phyloP scores from a whole-genome alignment of 2,113 vertebrate species.

The Pituophis catenifer region DNA sequence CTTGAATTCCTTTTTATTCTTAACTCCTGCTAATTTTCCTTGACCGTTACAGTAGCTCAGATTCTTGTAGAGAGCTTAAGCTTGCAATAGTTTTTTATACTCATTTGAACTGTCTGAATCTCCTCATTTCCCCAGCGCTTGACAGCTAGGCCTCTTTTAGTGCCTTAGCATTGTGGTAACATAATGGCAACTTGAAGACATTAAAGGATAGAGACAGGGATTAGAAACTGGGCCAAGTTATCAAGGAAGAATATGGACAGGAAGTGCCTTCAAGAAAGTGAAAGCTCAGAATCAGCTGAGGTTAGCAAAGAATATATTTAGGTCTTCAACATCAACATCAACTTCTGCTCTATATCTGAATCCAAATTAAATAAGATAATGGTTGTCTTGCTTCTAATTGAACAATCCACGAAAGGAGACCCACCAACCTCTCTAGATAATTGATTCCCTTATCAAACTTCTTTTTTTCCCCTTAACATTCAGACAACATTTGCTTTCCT shows the following conservation, averaged over 20 bases:
- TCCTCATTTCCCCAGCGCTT: background rate
- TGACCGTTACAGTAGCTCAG: background rate
- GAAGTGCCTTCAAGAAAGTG: background rate
- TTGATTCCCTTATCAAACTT: background rate
- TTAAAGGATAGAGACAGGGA: background rate
- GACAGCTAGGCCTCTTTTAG: background rate
- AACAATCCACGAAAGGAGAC: background rate
- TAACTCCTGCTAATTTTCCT: background rate
- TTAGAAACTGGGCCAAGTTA: background rate
- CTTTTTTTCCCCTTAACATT: accelerated
- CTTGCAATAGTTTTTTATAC: background rate
- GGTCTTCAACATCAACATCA: background rate
- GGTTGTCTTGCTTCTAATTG: background rate
- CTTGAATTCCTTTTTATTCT: background rate
- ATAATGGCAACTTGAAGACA: background rate
- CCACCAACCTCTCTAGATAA: background rate
- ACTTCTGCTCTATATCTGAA: background rate
- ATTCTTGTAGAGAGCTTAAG: background rate
- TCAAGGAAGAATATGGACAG: background rate
- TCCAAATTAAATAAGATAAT: background rate
- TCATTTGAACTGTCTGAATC: background rate
- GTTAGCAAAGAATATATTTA: background rate
- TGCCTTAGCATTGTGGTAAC: background rate
- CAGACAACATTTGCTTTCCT: background rate
- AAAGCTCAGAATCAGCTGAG: background rate